Percentiles rank a stretch among this genome's conserved stretches.
Conservation (phyloP, 2,888 invertebrate genomes). For the Ichneumoninae sp. region DNA sequence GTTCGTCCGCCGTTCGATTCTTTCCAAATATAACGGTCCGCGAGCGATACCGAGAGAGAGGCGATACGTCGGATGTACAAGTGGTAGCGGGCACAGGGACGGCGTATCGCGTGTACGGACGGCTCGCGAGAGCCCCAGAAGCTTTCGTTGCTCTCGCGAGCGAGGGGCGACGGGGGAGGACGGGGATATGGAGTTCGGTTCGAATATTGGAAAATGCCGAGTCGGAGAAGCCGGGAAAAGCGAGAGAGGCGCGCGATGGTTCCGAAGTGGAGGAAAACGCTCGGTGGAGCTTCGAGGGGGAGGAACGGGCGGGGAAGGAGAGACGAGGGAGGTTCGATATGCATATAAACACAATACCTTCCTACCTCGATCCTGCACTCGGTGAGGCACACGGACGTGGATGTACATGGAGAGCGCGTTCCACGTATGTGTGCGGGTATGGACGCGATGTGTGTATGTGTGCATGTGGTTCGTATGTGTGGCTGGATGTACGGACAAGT, state of each 20-base stretch:
- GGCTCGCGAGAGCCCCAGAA: slow-evolving; percentile 11
- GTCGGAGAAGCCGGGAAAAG: slow-evolving; percentile 77
- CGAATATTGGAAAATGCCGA: slow-evolving; percentile 84
- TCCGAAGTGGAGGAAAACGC: slow-evolving; percentile 27
- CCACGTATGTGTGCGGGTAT: neutral
- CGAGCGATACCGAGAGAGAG: slow-evolving; percentile 64
- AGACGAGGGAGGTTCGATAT: slow-evolving; percentile 80
- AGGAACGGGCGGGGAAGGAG: slow-evolving; percentile 42
- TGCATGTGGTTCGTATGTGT: neutral
- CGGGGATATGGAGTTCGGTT: slow-evolving; percentile 69
- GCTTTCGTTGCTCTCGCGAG: slow-evolving; percentile 54
- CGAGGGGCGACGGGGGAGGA: neutral
- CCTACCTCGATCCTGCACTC: slow-evolving; percentile 71
- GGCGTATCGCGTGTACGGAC: slow-evolving; percentile 4
- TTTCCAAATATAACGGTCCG: slow-evolving; percentile 83
- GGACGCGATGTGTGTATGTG: too few species aligned
- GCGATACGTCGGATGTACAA: slow-evolving; percentile 17
- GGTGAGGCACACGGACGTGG: slow-evolving; percentile 56
- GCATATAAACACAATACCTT: slow-evolving; percentile 84
- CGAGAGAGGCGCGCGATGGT: slow-evolving; percentile 32
- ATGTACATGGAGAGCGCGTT: slow-evolving; percentile 35
- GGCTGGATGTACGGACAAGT: slow-evolving; percentile 15
- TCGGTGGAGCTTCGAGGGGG: slow-evolving; percentile 11
- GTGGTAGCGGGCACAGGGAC: slow-evolving; percentile 31
- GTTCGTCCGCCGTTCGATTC: slow-evolving; percentile 80